phyloP scores from a whole-genome alignment of 1,140 invertebrate genomes.

The Calycopis cecrops region DNA sequence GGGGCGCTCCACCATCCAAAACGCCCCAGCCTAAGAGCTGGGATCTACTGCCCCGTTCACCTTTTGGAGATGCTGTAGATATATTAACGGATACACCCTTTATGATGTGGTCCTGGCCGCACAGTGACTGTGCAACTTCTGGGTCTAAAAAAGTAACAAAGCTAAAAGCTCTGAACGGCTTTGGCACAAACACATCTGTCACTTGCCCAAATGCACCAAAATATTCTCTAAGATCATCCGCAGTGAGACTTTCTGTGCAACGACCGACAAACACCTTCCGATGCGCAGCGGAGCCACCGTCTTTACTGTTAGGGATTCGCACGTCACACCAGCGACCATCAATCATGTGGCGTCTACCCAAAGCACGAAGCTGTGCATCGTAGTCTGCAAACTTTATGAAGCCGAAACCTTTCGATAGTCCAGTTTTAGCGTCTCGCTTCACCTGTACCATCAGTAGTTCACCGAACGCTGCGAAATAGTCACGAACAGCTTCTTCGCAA shows the following conservation, averaged over 20 bases:
- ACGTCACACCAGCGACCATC: constrained; percentile 89
- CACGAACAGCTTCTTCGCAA: constrained; percentile 82
- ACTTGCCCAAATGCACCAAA: constrained; percentile 97
- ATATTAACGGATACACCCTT: constrained; percentile 96
- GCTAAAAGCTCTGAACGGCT: constrained; percentile 94
- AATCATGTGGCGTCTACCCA: constrained; percentile 83
- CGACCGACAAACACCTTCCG: constrained; percentile 98
- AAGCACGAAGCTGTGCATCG: constrained; percentile 78
- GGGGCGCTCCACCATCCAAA: constrained; percentile 40
- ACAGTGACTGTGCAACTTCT: constrained; percentile 93
- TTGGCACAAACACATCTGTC: constrained; percentile 96
- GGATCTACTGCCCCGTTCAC: constrained; percentile 44
- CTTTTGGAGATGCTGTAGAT: constrained; percentile 95
- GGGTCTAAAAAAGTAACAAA: constrained; percentile 97
- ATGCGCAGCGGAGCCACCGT: constrained; percentile 88
- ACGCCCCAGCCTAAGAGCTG: constrained; percentile 52
- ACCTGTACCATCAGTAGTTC: constrained; percentile 84
- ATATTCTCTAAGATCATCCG: constrained; percentile 94
- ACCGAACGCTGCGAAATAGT: constrained; percentile 86
- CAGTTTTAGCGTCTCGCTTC: constrained; percentile 84
- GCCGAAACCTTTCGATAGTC: constrained; percentile 88
- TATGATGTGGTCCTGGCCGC: constrained; percentile 98
- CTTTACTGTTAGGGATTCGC: constrained; percentile 84
- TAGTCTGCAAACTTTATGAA: constrained; percentile 87
- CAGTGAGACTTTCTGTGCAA: constrained; percentile 92